Conservation (phyloP, 2,113 vertebrate species). For the Pantherophis guttatus region DNA sequence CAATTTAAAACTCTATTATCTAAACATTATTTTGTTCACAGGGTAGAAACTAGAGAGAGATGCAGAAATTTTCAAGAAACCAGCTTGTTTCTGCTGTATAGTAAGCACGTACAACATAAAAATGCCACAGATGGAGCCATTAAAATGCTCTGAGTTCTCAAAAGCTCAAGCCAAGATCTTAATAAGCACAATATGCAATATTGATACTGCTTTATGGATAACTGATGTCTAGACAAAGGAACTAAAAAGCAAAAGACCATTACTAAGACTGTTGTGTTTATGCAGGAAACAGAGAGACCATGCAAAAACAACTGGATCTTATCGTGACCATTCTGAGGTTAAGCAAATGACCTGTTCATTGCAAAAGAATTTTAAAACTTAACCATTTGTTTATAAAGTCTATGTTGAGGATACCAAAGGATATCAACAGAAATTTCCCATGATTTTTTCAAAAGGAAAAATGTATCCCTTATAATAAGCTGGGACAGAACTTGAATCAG, state of each 20-base stretch:
- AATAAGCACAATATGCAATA: constrained; percentile 18
- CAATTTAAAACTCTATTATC: constrained; percentile 4
- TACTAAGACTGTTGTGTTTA: constrained; percentile 2
- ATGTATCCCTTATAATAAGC: not conserved
- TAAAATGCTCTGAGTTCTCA: constrained; percentile 37
- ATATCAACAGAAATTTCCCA: not conserved
- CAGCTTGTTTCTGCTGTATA: constrained; percentile 23
- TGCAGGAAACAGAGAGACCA: not conserved
- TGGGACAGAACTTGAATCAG: not conserved
- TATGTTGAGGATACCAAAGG: not conserved
- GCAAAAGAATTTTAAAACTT: not conserved
- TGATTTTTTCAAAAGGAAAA: not conserved
- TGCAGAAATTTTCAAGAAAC: not conserved
- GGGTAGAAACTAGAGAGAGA: not conserved
- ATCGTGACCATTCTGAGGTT: not conserved
- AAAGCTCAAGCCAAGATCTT: constrained; percentile 22
- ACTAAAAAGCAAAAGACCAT: constrained; percentile 4
- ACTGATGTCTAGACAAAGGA: not conserved
- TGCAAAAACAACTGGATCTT: not conserved
- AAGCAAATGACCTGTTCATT: not conserved
- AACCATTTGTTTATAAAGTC: not conserved
- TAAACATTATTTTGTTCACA: constrained; percentile 9
- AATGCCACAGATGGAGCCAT: constrained; percentile 1
- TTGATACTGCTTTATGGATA: constrained; percentile 10
- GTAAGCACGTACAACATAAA: constrained; percentile 13